phyloP scores from a whole-genome alignment of 92 coral and sea anemone species.

The Pocillopora grandis region DNA sequence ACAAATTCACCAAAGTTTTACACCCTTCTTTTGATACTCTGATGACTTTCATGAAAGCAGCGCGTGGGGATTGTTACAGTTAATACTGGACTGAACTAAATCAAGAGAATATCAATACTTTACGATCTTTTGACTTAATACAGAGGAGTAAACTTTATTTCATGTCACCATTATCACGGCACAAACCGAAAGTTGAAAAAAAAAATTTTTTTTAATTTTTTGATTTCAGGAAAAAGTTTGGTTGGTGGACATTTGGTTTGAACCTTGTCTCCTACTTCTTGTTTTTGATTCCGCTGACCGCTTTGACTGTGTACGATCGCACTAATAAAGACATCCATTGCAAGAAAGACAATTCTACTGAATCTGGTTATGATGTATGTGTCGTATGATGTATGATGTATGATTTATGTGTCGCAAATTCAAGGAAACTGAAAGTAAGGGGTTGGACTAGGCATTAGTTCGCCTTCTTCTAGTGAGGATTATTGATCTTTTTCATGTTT shows the following conservation, averaged over 20 bases:
- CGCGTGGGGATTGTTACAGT: too few species aligned
- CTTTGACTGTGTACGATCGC: constrained; percentile 24
- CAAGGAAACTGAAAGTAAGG: not conserved
- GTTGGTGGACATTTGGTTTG: constrained; percentile 71
- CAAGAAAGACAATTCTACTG: not conserved
- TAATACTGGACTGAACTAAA: too few species aligned
- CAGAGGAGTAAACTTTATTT: too few species aligned
- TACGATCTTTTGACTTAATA: too few species aligned
- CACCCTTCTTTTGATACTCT: too few species aligned
- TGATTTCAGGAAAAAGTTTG: constrained; percentile 67
- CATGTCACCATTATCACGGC: not conserved
- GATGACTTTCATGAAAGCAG: too few species aligned
- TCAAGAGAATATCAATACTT: too few species aligned
- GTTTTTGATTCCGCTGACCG: constrained; percentile 65
- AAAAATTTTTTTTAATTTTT: not conserved
- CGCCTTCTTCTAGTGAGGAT: not conserved
- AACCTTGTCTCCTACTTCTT: constrained; percentile 41
- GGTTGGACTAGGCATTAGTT: not conserved
- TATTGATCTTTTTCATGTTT: not conserved
- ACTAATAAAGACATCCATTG: constrained; percentile 5
- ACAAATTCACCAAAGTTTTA: too few species aligned
- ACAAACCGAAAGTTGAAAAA: too few species aligned
- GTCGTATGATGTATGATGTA: not conserved
- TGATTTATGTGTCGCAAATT: not conserved
- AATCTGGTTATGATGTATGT: not conserved